phyloP scores from a whole-genome alignment of 2,888 invertebrate genomes.

The Drosophila meridiana region DNA sequence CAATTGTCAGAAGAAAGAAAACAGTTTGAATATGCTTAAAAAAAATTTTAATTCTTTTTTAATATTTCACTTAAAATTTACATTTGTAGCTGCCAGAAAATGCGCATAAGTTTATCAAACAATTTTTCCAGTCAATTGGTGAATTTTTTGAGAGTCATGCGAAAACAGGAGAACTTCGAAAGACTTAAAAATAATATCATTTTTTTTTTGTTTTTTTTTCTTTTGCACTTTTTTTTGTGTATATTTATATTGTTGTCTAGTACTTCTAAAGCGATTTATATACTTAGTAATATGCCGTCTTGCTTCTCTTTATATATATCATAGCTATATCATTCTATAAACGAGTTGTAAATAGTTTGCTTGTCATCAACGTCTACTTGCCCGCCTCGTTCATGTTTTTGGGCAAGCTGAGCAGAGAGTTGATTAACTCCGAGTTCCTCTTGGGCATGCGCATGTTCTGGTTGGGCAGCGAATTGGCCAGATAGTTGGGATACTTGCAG shows the following conservation, averaged over 20 bases:
- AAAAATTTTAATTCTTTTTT: not conserved
- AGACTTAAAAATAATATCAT: not conserved
- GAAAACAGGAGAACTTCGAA: not conserved
- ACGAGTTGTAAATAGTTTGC: not conserved
- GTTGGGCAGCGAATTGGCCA: slow-evolving; percentile 64
- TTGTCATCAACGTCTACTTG: slow-evolving; percentile 84
- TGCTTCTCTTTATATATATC: slow-evolving; percentile 29
- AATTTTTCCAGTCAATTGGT: slow-evolving; percentile 11
- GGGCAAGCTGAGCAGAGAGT: slow-evolving; percentile 91
- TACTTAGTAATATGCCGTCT: slow-evolving; percentile 27
- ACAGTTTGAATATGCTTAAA: not conserved
- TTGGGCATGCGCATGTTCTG: slow-evolving; percentile 86
- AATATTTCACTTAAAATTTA: not conserved
- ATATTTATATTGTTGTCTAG: slow-evolving; percentile 22
- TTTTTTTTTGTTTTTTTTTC: not conserved
- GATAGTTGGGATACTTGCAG: slow-evolving; percentile 74
- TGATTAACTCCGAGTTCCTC: slow-evolving; percentile 90
- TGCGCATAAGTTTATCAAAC: not conserved
- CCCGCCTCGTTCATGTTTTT: slow-evolving; percentile 91
- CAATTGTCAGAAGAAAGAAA: not conserved
- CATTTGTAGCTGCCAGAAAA: slow-evolving; percentile 1
- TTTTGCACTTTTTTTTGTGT: slow-evolving; percentile 5
- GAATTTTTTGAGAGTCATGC: not conserved
- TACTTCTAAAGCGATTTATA: slow-evolving; percentile 34
- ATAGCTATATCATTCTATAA: slow-evolving; percentile 21